Evolutionary conservation across 1,140 invertebrate species (phyloP), one percentile per base, ranked within the genome.

Genomic region (Andrena cerasifolii): DNA sequence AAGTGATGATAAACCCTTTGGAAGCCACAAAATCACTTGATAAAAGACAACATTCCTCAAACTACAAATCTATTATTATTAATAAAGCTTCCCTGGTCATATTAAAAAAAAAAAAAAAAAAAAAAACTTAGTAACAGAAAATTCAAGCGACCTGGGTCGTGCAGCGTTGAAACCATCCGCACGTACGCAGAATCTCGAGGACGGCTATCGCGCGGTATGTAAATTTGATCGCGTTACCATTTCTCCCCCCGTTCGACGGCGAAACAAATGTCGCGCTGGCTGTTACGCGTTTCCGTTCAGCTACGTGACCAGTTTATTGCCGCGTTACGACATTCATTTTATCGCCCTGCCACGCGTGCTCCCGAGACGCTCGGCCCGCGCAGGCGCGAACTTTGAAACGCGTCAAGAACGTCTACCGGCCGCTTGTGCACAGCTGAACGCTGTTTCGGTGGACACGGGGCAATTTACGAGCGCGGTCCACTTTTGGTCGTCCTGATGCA

Each of bases 231-330:
- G 62, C 51, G 58, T 78, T 33, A 72, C 58, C 66, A 72, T 76
- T 82, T 67, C 47, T 56, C 65, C 65, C 51, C 58, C 33, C 6
- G 49, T n/a, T 40, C 28, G 61, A n/a, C 31, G 33, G n/a, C 65
- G 78, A 74, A 78, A 74, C 70, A 78, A 84, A 85, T 82, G 74
- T 72, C 72, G 61, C 61, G n/a, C n/a, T n/a, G n/a, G 14, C 61
- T 58, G 51, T 82, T 83, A 82, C 54, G 62, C 65, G 81, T 53
- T 78, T 62, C 79, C 66, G 66, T 66, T 72, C 16, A 47, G 14
- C 36, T 72, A 78, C 67, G 79, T 68, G 79, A 63, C 81, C 56
- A 49, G 63, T 82, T 83, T 83, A 78, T 73, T 54, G 74, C 61
- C 36, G 61, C n/a, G 79, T 80, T 61, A 56, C 59, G 80, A 71